phyloP scores from a whole-genome alignment of 2,797 vertebrate species.

The Coreius guichenoti region DNA sequence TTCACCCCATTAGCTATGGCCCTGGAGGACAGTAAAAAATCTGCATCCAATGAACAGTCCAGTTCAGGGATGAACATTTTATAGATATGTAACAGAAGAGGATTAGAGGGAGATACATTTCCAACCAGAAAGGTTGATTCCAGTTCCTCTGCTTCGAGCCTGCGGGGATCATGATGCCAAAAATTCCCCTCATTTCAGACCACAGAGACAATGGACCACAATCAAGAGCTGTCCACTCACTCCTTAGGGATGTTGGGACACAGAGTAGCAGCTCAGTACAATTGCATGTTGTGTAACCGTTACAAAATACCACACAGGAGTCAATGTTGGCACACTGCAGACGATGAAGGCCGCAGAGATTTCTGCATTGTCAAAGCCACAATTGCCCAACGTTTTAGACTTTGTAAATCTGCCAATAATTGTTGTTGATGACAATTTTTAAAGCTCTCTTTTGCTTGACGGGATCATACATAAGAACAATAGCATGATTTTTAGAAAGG shows the following conservation, averaged over 20 bases:
- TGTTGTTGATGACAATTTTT: conserved; percentile 20
- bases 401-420: conserved; percentile 45
- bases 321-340: conserved; percentile 3
- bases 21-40: conserved; percentile 1
- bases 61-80: neutral
- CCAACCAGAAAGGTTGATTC: conserved; percentile 1
- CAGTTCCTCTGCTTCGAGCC: conserved; percentile 22
- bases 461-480: conserved; percentile 27
- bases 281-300: conserved; percentile 50
- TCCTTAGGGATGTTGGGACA: neutral
- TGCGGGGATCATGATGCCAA: neutral
- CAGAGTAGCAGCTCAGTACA: conserved; percentile 44
- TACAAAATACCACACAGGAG: conserved; percentile 43
- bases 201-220: conserved; percentile 21
- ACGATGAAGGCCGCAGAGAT: conserved; percentile 28
- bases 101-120: neutral
- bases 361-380: conserved; percentile 42
- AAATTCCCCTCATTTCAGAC: neutral
- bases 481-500: conserved; percentile 22
- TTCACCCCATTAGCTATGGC: neutral
- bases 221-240: neutral
- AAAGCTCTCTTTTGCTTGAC: conserved; percentile 32
- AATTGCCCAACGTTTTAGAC: conserved; percentile 31
- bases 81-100: neutral
- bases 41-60: neutral